phyloP scores from a whole-genome alignment of 2,113 vertebrate genomes.

The Antechinus flavipes region DNA sequence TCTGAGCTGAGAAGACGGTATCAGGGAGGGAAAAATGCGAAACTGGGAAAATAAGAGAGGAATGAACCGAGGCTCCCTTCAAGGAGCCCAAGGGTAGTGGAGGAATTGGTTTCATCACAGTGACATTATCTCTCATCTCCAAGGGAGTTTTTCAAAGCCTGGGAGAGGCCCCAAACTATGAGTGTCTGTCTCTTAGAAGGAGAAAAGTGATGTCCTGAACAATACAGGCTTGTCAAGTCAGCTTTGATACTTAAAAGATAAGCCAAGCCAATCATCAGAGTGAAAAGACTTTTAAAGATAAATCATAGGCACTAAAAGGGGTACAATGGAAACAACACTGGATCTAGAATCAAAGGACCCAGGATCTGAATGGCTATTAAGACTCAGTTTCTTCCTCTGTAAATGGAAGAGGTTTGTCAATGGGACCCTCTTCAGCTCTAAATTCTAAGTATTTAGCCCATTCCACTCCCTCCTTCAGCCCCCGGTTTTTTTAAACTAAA shows the following conservation, averaged over 20 bases:
- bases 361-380: background rate
- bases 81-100: background rate
- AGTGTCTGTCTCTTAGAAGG: background rate
- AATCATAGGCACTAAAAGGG: background rate
- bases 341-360: background rate
- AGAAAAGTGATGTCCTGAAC: background rate
- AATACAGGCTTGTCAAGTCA: background rate
- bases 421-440: background rate
- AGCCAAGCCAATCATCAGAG: background rate
- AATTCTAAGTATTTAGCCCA: background rate
- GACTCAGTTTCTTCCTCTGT: background rate
- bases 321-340: background rate
- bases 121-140: background rate
- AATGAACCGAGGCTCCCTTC: background rate
- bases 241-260: slow-evolving; percentile 9
- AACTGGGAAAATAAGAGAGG: background rate
- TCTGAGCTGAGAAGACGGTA: background rate
- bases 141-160: background rate
- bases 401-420: background rate
- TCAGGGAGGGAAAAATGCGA: slow-evolving; percentile 7
- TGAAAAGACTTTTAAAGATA: background rate
- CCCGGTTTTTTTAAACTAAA: background rate
- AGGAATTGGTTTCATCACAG: background rate
- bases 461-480: background rate
- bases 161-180: background rate